Evolutionary conservation across 2,113 vertebrate species (phyloP).

Genomic region (Epinephelus lanceolatus): DNA sequence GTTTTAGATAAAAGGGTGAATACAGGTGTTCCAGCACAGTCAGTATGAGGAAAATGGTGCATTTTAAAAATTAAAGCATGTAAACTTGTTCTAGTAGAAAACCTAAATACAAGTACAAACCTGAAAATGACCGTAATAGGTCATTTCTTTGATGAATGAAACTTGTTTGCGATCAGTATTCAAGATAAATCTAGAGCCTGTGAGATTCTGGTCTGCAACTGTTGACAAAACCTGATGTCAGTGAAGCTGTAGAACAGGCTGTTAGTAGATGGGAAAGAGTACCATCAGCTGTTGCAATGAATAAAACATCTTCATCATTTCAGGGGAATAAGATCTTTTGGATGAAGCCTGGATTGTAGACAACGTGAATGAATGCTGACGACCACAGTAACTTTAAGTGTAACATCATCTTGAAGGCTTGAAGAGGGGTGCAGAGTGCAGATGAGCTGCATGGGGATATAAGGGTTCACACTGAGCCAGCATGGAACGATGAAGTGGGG

Average conservation of each 20-base stretch:
- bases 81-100: no score
- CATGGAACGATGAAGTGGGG: not conserved
- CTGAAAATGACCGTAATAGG: no score
- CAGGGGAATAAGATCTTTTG: constrained; percentile 13
- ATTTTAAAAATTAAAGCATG: no score
- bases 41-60: no score
- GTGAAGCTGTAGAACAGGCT: constrained; percentile 34
- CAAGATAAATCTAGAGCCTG: constrained; percentile 27
- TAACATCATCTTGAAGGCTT: not conserved
- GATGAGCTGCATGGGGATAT: not conserved
- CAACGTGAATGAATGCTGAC: constrained; percentile 4
- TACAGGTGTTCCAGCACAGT: no score
- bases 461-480: not conserved
- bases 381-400: not conserved
- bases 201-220: constrained; percentile 44
- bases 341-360: constrained; percentile 29
- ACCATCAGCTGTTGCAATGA: constrained; percentile 50
- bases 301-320: constrained; percentile 58
- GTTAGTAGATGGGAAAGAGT: constrained; percentile 48
- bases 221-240: constrained; percentile 53
- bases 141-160: no score
- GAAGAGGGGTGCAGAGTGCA: no score
- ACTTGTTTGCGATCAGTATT: constrained; percentile 16
- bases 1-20: no score
- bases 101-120: no score